Evolutionary conservation across 2,797 vertebrate species (phyloP), one percentile per base, ranked within the genome.

Genomic region (Sebastes taczanowskii): DNA sequence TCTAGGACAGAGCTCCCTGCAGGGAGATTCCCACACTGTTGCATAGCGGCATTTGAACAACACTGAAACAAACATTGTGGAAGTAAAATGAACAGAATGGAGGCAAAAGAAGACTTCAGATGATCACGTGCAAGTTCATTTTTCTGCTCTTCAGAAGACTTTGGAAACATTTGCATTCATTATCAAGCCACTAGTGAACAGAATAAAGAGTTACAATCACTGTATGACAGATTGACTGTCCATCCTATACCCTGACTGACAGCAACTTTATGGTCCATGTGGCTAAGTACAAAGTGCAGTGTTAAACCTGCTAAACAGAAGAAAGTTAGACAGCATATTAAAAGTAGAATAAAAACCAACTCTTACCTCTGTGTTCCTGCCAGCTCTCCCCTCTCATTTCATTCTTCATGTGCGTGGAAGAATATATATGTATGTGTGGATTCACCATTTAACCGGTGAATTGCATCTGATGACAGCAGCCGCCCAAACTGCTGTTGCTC

Each of bases 301-400:
- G 67, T 59, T 46, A 29, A 66, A 72, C 23, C 53, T 80, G 11
- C 20, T 60, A 7, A 61, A 62, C 52, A 60, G 6, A 38, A 58
- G 3, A 25, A 52, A 20, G 32, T 80, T 32, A 73, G 10, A 78
- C 35, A 58, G 1, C 20, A n/a, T 52, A 64, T 65, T 67, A 11
- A 75, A 68, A 81, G 22, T 0, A 56, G n/a, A 9, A 49, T n/a
- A 52, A 64, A 52, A 68, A 74, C 3, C 52, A 64, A 11, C 25
- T 80, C 91, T 93, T 91, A 95, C 94, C 94, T 92, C 83, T 80
- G 74, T 80, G 84, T 73, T 86, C 73, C 65, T 83, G 65, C 81
- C 88, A 74, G 76, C 65, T 88, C 71, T 77, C 55, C 56, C 46
- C 71, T 86, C 46, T 90, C 80, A 90, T 67, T 78, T 86, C 90